Evolutionary conservation across 2,797 vertebrate genomes (phyloP).

Genomic region (Macropodus opercularis): DNA sequence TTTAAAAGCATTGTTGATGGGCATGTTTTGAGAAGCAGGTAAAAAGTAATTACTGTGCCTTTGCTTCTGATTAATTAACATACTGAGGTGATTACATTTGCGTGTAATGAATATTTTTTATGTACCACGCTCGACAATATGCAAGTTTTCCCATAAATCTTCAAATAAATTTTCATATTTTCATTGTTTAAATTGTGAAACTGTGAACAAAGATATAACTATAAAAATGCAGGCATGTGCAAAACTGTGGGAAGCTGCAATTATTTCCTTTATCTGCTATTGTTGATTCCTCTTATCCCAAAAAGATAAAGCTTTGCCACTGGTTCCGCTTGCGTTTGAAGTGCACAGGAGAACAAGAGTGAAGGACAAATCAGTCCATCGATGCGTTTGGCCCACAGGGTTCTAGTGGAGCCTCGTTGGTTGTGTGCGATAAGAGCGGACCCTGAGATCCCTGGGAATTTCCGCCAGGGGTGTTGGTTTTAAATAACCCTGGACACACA

Average conservation of each 20-base stretch:
- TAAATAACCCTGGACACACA: constrained; percentile 77
- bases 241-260: background rate
- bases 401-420: constrained; percentile 71
- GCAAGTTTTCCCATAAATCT: no score
- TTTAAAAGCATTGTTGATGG: no score
- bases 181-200: no score
- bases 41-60: no score
- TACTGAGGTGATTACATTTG: no score
- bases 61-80: no score
- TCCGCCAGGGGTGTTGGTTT: constrained; percentile 70
- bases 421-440: constrained; percentile 69
- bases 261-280: constrained; percentile 24
- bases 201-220: no score
- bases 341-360: constrained; percentile 50
- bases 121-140: no score
- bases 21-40: no score
- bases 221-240: background rate
- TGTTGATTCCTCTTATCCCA: constrained; percentile 22
- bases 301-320: constrained; percentile 27
- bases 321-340: constrained; percentile 16
- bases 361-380: constrained; percentile 69
- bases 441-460: constrained; percentile 56
- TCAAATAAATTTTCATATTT: no score
- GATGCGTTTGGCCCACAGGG: constrained; percentile 65
- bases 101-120: no score